phyloP scores from a whole-genome alignment of 2,888 invertebrate genomes.

The Aphidoletes aphidimyza region DNA sequence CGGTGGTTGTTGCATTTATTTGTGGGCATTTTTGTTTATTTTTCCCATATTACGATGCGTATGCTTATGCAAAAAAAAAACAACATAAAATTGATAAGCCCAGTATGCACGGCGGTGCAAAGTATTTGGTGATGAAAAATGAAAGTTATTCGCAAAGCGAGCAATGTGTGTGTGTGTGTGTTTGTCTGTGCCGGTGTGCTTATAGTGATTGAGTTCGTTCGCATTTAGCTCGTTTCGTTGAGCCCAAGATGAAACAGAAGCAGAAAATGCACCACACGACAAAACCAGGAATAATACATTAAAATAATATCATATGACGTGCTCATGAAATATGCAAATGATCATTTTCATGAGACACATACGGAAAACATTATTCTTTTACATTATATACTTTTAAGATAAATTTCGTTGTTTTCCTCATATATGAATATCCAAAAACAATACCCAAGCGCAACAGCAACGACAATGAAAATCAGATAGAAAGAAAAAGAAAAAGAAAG shows the following conservation, averaged over 20 bases:
- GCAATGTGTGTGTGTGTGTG: too few species aligned
- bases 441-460: too few species aligned
- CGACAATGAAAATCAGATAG: background rate
- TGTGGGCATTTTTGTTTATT: background rate
- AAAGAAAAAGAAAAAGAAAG: background rate
- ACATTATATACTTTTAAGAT: background rate
- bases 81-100: background rate
- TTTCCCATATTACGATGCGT: background rate
- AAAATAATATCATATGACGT: conserved; percentile 38
- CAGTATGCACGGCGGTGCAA: background rate
- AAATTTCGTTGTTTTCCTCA: background rate
- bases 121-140: conserved; percentile 45
- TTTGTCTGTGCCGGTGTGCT: background rate
- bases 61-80: background rate
- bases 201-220: background rate
- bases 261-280: background rate
- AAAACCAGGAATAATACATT: conserved; percentile 25
- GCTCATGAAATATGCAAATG: conserved; percentile 49
- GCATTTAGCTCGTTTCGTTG: background rate
- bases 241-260: background rate
- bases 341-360: conserved; percentile 49
- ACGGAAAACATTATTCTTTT: conserved; percentile 35
- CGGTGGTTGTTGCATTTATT: background rate
- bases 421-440: too few species aligned
- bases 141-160: conserved; percentile 16